A percentile compares a stretch with the other conserved stretches of the same genome.
Evolutionary conservation across 2,888 invertebrate genomes (phyloP).

Genomic region (Nasonia oneida): DNA sequence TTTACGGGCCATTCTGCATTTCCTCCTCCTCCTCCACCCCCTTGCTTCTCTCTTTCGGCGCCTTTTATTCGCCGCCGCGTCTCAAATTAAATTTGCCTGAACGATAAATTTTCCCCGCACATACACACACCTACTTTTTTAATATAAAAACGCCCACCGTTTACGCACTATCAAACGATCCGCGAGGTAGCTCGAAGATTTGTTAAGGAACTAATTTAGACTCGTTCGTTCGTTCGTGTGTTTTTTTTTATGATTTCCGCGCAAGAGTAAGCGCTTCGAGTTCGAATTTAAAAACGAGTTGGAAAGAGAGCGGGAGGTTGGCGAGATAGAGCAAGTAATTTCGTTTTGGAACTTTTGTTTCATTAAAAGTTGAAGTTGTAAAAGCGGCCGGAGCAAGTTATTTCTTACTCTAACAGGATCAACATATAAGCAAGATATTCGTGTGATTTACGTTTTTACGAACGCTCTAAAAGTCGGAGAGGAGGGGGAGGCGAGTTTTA

Average conservation of each 20-base stretch:
- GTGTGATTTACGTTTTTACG: conserved; percentile 63
- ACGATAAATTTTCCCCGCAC: conserved; percentile 66
- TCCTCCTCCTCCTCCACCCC: conserved; percentile 62
- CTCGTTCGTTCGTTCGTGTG: not conserved
- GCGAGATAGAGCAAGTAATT: conserved; percentile 49
- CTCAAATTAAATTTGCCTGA: conserved; percentile 70
- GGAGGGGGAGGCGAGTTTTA: conserved; percentile 45
- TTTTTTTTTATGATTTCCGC: not conserved
- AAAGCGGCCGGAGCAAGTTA: conserved; percentile 58
- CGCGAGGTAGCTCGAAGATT: conserved; percentile 3
- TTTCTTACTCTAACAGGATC: conserved; percentile 62
- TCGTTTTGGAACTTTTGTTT: conserved; percentile 60
- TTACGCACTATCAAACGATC: conserved; percentile 8
- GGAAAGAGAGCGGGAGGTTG: conserved; percentile 23
- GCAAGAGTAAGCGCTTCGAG: conserved; percentile 17
- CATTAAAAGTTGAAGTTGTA: conserved; percentile 62
- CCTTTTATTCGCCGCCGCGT: conserved; percentile 61
- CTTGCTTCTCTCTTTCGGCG: conserved; percentile 55
- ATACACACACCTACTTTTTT: conserved; percentile 19
- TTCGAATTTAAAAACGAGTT: conserved; percentile 54
- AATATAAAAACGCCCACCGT: conserved; percentile 32
- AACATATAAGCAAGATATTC: conserved; percentile 62
- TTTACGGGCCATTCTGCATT: conserved; percentile 75
- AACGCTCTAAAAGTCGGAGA: conserved; percentile 57
- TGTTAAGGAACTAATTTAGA: conserved; percentile 35